Evolutionary conservation across 2,888 invertebrate species (phyloP), one percentile per base, ranked within the genome.

Genomic region (Rhyacophila evoluta): DNA sequence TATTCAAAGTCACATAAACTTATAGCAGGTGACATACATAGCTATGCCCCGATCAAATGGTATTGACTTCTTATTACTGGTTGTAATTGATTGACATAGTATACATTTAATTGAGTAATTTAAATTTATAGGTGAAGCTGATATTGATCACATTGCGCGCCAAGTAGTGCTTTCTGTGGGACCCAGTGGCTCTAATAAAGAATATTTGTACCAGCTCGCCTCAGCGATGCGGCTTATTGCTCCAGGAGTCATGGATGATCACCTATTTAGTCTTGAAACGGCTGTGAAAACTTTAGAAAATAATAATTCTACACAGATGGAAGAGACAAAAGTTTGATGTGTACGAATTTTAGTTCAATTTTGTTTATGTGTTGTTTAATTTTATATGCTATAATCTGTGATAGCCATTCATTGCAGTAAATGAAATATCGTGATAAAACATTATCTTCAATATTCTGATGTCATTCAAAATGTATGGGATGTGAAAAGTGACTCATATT

Each of bases 111-210:
- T n/a, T n/a, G n/a, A n/a, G n/a, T n/a, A n/a, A n/a, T n/a, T n/a
- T n/a, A n/a, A n/a, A n/a, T n/a, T n/a, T n/a, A 33, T 93, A 84
- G 96, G 96, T 1, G 91, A 92, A 81, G 94, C 95, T n/a, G 90
- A 94, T 83, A 86, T 95, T 79, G 91, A 93, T 74, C 91, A 91
- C 5, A 96, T 98, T 83, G 98, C 97, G 0, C 87, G 90, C 38
- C 95, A 97, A 87, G 94, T 98, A 37, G 89, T 92, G 27, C 88
- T 87, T 19, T 91, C 93, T 11, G 87, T 89, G 15, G 98, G 98
- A 0, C 95, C 95, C 0, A 98, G 98, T 86, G 98, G 98, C 0
- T 86, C 93, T 0, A 99, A 99, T 86, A 93, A 93, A 41, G 98
- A 98, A 84, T 99, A 99, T 89, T 91, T 98, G 0, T 95, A 95